phyloP scores from a whole-genome alignment of 2,797 vertebrate species.

The Dendrocincla fuliginosa region DNA sequence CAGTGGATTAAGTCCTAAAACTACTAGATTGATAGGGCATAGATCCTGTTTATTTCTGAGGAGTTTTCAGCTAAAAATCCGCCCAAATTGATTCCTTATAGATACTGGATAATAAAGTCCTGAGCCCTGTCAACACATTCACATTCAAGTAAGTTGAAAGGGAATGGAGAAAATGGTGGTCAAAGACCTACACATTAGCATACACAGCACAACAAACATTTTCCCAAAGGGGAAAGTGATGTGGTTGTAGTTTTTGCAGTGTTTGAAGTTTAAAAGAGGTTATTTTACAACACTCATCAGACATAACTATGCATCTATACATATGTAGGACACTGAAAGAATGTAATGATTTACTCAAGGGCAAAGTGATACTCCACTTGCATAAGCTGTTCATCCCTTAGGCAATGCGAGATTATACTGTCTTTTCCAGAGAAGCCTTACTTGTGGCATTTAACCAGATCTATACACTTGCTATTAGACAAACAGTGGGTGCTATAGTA shows the following conservation, averaged over 20 bases:
- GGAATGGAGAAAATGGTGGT: not conserved
- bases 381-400: conserved; percentile 25
- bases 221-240: not conserved
- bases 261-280: not conserved
- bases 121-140: not conserved
- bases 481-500: not conserved
- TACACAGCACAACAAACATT: not conserved
- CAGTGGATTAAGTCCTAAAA: not conserved
- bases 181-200: not conserved
- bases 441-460: conserved; percentile 24
- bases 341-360: conserved; percentile 27
- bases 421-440: conserved; percentile 16
- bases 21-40: not conserved
- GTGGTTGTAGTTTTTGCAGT: not conserved
- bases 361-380: conserved; percentile 34
- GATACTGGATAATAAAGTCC: not conserved
- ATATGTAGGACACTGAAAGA: conserved; percentile 36
- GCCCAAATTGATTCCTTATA: not conserved
- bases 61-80: not conserved
- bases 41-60: not conserved
- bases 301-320: not conserved
- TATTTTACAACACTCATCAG: not conserved
- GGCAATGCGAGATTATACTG: conserved; percentile 25
- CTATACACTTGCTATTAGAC: not conserved
- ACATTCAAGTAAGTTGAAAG: not conserved